Evolutionary conservation across 2,113 vertebrate species (phyloP), one percentile per base, ranked within the genome.

Genomic region (Conger conger): DNA sequence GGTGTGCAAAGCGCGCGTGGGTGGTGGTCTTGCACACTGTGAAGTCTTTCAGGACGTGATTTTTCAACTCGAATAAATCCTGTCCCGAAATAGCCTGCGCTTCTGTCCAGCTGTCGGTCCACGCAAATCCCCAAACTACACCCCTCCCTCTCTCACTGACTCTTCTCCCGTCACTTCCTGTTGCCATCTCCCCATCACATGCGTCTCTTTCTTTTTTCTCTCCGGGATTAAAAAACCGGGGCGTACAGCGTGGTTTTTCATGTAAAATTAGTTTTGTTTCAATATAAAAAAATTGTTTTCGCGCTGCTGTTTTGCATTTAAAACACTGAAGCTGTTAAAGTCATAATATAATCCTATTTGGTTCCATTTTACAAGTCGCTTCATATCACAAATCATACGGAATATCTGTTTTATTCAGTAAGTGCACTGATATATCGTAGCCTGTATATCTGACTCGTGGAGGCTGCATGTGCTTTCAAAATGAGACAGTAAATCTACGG

Each of bases 41-140:
- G 84, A 33, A 4, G 86, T 90, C 87, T 89, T 86, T 85, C 88
- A 86, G 91, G 93, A 94, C 94, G 94, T 94, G 92, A 93, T 92
- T 91, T 93, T 93, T 91, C 89, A 91, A 93, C 88, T 86, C 90
- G 86, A 92, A 92, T 91, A 94, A 95, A 94, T 94, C 94, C 93
- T 38, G 60, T 93, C 93, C 93, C 90, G 92, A 95, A 93, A 94
- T 94, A 95, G 93, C 91, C 88, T 90, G 91, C 92, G 93, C 92
- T 93, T 93, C 91, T 90, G 93, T 92, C 93, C 94, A 94, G 93
- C 92, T 94, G 93, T 94, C 89, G 81, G 90, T 90, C 92, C 90
- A 90, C 86, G 89, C 90, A 94, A 94, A 94, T 94, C 94, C 93
- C 93, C 88, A 85, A 92, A 89, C 93, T 91, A 90, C 89, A 36